Conservation (phyloP, 1,140 invertebrate genomes). For the Drosophila bifasciata region DNA sequence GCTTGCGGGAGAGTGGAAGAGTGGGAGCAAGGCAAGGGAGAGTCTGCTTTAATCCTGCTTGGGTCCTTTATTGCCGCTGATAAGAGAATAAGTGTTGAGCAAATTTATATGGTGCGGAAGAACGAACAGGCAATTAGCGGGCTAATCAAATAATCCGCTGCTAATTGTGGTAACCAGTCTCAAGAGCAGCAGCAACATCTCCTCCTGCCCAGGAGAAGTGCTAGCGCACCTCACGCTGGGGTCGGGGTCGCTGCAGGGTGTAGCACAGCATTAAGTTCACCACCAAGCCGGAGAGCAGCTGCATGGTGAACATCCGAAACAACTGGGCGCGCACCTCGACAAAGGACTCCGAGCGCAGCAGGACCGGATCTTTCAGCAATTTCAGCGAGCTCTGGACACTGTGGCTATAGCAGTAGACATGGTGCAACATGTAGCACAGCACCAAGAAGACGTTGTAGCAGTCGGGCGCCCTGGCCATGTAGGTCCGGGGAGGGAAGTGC, state of each 20-base stretch:
- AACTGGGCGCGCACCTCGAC: not conserved
- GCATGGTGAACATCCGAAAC: not conserved
- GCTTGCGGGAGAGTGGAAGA: too few species aligned
- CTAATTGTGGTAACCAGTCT: slow-evolving; percentile 42
- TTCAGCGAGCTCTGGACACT: not conserved
- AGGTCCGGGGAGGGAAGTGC: too few species aligned
- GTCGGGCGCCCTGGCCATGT: not conserved
- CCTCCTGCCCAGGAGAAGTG: not conserved
- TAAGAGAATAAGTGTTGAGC: slow-evolving; percentile 67
- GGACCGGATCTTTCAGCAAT: rapidly evolving
- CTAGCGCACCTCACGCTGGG: too few species aligned
- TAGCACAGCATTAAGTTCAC: not conserved
- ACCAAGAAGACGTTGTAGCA: slow-evolving; percentile 4
- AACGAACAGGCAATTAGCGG: slow-evolving; percentile 63
- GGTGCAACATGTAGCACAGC: slow-evolving; percentile 10
- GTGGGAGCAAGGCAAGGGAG: too few species aligned
- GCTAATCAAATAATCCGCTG: slow-evolving; percentile 72
- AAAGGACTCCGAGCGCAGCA: slow-evolving; percentile 3
- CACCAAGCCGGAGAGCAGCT: slow-evolving; percentile 6
- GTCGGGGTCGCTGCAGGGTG: not conserved
- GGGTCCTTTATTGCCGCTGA: slow-evolving; percentile 58
- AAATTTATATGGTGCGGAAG: slow-evolving; percentile 62
- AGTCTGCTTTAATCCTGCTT: slow-evolving; percentile 70
- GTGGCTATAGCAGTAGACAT: not conserved
- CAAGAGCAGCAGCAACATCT: too few species aligned